Evolutionary conservation across 2,797 vertebrate species (phyloP).

Genomic region (Acanthurus lineatus): DNA sequence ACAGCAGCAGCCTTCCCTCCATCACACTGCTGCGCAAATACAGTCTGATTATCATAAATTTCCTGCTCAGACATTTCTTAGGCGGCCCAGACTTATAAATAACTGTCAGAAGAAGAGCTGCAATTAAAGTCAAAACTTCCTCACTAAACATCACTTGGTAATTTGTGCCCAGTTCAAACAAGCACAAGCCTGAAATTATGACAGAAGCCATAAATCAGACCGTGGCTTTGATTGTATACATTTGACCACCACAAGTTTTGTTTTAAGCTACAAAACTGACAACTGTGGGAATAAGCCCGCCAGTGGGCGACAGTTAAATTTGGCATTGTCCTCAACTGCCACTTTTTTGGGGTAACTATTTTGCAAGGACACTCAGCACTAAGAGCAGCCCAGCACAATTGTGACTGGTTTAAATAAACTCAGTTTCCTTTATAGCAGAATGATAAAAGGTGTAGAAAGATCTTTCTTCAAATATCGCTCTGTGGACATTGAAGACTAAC

Average conservation of each 20-base stretch:
- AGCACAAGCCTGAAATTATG: slow-evolving; percentile 11
- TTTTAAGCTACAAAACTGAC: slow-evolving; percentile 4
- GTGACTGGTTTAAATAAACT: too few species aligned
- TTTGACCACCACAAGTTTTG: background rate
- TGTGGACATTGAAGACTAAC: too few species aligned
- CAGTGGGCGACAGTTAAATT: too few species aligned
- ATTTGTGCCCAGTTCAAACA: slow-evolving; percentile 6
- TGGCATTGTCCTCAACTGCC: too few species aligned
- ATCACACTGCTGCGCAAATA: background rate
- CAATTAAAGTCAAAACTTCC: slow-evolving; percentile 13
- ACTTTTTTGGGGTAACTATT: too few species aligned
- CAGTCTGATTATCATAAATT: background rate
- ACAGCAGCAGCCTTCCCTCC: background rate
- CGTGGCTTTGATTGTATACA: slow-evolving; percentile 4
- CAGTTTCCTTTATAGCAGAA: too few species aligned
- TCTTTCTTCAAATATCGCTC: too few species aligned
- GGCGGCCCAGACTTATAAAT: slow-evolving; percentile 10
- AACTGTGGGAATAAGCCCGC: too few species aligned
- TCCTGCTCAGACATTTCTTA: slow-evolving; percentile 5
- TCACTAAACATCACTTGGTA: slow-evolving; percentile 6
- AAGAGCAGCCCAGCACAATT: too few species aligned
- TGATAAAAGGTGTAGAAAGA: too few species aligned
- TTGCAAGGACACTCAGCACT: too few species aligned
- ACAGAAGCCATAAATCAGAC: slow-evolving; percentile 36
- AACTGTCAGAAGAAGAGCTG: slow-evolving; percentile 6